Percentiles rank a stretch among this genome's conserved stretches.
These are phyloP conservation scores for Zeuzera pyrina DNA, from an alignment of 2,888 invertebrate genomes.

Conservation along the genomic window DNA sequence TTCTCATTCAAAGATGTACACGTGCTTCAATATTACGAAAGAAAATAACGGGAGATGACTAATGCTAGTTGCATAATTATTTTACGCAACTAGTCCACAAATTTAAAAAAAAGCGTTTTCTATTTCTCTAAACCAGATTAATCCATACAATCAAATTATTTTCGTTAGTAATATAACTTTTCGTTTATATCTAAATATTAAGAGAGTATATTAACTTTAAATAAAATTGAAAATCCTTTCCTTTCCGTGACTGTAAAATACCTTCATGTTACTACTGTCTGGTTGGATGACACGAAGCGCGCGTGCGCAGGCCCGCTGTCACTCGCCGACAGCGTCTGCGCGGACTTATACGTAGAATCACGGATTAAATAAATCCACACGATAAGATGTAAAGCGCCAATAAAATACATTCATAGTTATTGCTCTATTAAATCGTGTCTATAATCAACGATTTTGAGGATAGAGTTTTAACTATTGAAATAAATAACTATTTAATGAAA, in stretches of 20 bases:
- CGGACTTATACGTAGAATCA: slow-evolving; percentile 28
- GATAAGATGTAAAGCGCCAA: slow-evolving; percentile 50
- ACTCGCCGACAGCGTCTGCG: slow-evolving; percentile 26
- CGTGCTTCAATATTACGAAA: no score
- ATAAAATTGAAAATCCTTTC: slow-evolving; percentile 2
- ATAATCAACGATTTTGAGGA: no score
- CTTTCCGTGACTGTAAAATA: slow-evolving; percentile 18
- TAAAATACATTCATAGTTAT: slow-evolving; percentile 31
- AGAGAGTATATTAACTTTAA: slow-evolving; percentile 24
- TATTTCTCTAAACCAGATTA: no score
- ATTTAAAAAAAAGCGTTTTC: no score
- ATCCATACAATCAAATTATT: no score
- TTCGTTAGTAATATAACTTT: no score
- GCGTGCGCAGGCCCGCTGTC: slow-evolving; percentile 15
- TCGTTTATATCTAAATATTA: no score
- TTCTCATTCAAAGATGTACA: no score
- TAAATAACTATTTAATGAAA: slow-evolving; percentile 8
- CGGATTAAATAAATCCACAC: slow-evolving; percentile 53
- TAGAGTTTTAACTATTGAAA: slow-evolving; percentile 4
- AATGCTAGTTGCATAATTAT: no score
- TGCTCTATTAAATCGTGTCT: slow-evolving; percentile 23
- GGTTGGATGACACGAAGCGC: slow-evolving; percentile 14
- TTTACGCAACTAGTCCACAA: no score
- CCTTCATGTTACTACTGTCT: slow-evolving; percentile 30
- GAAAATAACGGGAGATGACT: no score